Percentiles rank a stretch among this genome's conserved stretches.
These are phyloP conservation scores for Mobula birostris DNA, from an alignment of 2,113 vertebrate genomes.

Conservation along the genomic window DNA sequence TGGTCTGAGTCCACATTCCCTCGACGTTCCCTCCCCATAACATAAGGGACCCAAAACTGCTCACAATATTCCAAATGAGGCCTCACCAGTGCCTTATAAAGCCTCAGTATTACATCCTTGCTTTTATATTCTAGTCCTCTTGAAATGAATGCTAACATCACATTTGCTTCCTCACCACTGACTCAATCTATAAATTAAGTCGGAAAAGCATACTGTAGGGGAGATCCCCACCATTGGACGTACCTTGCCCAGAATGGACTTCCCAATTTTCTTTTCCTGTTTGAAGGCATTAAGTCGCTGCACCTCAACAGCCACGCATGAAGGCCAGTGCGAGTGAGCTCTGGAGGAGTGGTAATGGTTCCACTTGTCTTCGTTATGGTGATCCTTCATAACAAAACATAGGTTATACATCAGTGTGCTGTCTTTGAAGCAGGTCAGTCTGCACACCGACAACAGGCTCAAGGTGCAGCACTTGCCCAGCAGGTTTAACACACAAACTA, in stretches of 20 bases:
- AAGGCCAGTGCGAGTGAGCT: constrained; percentile 75
- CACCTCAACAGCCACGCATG: constrained; percentile 82
- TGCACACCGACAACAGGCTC: neutral
- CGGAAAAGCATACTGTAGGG: too few relatives aligned
- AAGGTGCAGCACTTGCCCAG: neutral
- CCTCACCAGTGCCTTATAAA: too few relatives aligned
- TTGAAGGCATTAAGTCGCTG: constrained; percentile 74
- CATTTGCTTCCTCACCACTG: too few relatives aligned
- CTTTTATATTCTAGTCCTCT: too few relatives aligned
- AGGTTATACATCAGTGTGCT: neutral
- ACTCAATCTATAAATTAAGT: too few relatives aligned
- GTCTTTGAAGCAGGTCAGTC: neutral
- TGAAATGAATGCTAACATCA: too few relatives aligned
- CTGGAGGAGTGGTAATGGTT: constrained; percentile 80
- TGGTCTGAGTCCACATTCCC: too few relatives aligned
- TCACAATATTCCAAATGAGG: too few relatives aligned
- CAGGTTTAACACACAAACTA: neutral
- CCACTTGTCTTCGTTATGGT: constrained; percentile 88
- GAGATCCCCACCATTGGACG: too few relatives aligned
- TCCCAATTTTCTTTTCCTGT: constrained; percentile 83
- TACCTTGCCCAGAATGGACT: constrained; percentile 91
- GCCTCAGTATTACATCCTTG: too few relatives aligned
- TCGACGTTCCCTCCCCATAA: too few relatives aligned
- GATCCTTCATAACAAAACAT: constrained; percentile 30
- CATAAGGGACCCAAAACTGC: too few relatives aligned